These are phyloP conservation scores for Kradibia gibbosae DNA, from an alignment of 1,140 invertebrate genomes.

Conservation along the genomic window DNA sequence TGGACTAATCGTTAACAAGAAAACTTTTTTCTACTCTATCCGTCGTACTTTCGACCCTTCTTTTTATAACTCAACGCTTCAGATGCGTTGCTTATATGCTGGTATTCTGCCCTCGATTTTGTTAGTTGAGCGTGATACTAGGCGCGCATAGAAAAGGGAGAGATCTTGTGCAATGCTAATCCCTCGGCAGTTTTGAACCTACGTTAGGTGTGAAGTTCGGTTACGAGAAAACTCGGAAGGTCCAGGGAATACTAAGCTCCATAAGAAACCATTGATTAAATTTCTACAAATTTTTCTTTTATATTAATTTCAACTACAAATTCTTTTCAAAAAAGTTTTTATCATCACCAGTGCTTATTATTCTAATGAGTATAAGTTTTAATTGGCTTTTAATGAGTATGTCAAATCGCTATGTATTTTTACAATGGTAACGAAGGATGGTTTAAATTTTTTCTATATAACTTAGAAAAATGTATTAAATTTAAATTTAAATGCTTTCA, in stretches of 20 bases:
- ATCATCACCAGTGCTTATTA: too few species aligned
- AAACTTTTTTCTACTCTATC: not conserved
- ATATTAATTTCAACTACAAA: not conserved
- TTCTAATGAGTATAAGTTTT: too few species aligned
- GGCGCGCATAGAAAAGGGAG: not conserved
- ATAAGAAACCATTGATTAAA: not conserved
- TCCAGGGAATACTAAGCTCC: not conserved
- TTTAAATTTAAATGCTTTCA: too few species aligned
- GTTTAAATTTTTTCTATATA: too few species aligned
- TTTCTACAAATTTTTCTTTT: not conserved
- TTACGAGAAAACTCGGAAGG: not conserved
- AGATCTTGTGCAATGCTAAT: not conserved
- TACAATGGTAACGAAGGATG: too few species aligned
- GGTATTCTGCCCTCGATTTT: too few species aligned
- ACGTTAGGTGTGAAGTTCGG: not conserved
- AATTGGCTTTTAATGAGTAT: too few species aligned
- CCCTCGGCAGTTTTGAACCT: not conserved
- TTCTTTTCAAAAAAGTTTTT: too few species aligned
- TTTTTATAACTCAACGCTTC: not conserved
- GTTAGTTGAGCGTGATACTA: not conserved
- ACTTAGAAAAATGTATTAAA: too few species aligned
- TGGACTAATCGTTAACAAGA: constrained; percentile 9
- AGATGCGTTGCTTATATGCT: not conserved
- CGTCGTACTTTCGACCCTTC: not conserved
- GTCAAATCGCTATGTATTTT: too few species aligned